Evolutionary conservation across 2,888 invertebrate species (phyloP).

Genomic region (Hemaris fuciformis): DNA sequence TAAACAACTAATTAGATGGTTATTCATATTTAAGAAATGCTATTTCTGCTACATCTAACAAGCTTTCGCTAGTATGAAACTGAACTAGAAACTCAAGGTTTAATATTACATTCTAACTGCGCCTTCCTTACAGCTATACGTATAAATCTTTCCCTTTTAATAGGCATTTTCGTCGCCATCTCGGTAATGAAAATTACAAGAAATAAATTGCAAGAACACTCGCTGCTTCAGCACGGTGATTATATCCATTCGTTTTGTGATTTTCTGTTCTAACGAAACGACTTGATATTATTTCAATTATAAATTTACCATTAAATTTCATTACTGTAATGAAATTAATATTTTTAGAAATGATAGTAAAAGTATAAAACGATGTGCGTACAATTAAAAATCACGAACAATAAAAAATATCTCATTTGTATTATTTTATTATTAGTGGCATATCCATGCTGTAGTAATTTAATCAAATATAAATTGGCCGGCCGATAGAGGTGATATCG

Average conservation of each 20-base stretch:
- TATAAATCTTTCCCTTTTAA: constrained; percentile 10
- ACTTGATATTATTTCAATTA: not conserved
- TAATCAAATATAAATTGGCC: no score
- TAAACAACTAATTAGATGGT: no score
- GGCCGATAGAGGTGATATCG: no score
- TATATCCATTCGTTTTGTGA: constrained; percentile 2
- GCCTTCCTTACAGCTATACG: not conserved
- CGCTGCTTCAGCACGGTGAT: not conserved
- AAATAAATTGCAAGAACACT: constrained; percentile 5
- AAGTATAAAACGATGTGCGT: no score
- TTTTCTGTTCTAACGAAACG: not conserved
- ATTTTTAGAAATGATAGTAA: no score
- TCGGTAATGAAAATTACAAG: constrained; percentile 7
- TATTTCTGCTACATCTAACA: not conserved
- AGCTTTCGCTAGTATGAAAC: not conserved
- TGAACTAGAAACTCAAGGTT: constrained; percentile 1
- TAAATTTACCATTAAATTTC: no score
- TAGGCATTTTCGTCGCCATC: constrained; percentile 10
- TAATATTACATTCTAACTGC: constrained; percentile 1
- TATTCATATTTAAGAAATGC: not conserved
- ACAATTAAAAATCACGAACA: no score
- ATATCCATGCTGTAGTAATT: no score
- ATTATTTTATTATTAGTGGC: no score
- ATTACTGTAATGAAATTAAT: not conserved
- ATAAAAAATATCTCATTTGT: no score